These are phyloP conservation scores for Platycnemis pennipes DNA, from an alignment of 2,888 invertebrate species.

Conservation along the genomic window DNA sequence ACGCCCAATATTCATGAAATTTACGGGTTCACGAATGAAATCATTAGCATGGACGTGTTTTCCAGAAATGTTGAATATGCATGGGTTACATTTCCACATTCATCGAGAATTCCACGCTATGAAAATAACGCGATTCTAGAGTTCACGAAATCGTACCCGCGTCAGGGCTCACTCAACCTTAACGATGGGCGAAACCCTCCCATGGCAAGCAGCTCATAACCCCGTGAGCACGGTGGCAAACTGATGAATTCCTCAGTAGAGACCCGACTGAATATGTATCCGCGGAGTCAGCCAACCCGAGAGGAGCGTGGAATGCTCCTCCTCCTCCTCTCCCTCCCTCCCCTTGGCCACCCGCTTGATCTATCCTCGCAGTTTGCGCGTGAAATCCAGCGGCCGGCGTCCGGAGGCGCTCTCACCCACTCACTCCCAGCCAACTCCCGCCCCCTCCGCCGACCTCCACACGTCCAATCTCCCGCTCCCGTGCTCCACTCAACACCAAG, in stretches of 20 bases:
- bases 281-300: background rate
- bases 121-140: background rate
- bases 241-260: background rate
- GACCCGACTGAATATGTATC: background rate
- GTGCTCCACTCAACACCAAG: background rate
- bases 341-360: background rate
- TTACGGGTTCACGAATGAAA: too few species aligned
- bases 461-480: background rate
- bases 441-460: background rate
- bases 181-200: background rate
- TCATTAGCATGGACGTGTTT: too few species aligned
- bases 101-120: background rate
- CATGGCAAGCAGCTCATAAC: background rate
- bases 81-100: background rate
- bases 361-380: background rate
- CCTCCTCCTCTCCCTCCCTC: background rate
- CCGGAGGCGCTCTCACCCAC: background rate
- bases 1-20: too few species aligned
- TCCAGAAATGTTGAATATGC: too few species aligned
- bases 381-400: background rate
- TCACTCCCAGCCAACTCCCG: background rate
- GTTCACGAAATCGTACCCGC: background rate
- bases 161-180: background rate
- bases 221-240: background rate
- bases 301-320: background rate